Base-by-base conservation (phyloP, 2,113 vertebrate species). In the Lontra canadensis region DNA sequence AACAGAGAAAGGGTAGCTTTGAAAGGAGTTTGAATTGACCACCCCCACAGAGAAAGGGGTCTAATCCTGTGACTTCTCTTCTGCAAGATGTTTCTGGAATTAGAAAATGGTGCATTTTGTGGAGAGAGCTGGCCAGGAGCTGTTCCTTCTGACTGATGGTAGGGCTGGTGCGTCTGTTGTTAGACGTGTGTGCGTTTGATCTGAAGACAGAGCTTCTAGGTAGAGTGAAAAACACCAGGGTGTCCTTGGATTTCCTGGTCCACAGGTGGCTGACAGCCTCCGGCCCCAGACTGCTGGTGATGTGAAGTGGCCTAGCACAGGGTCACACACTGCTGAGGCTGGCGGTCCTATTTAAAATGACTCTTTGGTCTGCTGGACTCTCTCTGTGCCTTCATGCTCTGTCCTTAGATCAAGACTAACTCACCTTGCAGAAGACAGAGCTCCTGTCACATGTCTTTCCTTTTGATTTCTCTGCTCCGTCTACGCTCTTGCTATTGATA, bases 301-400 rank as follows among this genome's bases (percentile, higher is more conserved):
- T 1, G 42, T 12, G 73, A 44, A 7, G 23, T 26, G 69, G 52
- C 74, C 71, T 12, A 71, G 39, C n/a, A 34, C 8, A 6, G 14
- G 4, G 0, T 0, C 13, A 5, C 61, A 6, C 13, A 0, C 4
- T 52, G 42, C 18, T 57, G 57, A 2, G 0, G 3, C 1, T 0
- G 52, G 55, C 7, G 31, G 90, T 11, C 76, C 55, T 36, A 0
- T 42, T 23, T 4, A 42, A 57, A 61, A 52, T 15, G 47, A 36
- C 4, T 26, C 67, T n/a, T 65, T 12, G 44, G 47, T 42, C 57
- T 13, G 61, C 34, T 10, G 42, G 31, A 1, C 76, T 47, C 67
- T 13, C 49, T 63, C 55, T 31, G 31, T 11, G 73, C 14, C 49
- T 79, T 52, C 7, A 0, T 25, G 0, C 29, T 12, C 8, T 57